These are phyloP conservation scores for Myotis brandtii DNA, from an alignment of 2,113 vertebrate genomes.

Conservation along the genomic window DNA sequence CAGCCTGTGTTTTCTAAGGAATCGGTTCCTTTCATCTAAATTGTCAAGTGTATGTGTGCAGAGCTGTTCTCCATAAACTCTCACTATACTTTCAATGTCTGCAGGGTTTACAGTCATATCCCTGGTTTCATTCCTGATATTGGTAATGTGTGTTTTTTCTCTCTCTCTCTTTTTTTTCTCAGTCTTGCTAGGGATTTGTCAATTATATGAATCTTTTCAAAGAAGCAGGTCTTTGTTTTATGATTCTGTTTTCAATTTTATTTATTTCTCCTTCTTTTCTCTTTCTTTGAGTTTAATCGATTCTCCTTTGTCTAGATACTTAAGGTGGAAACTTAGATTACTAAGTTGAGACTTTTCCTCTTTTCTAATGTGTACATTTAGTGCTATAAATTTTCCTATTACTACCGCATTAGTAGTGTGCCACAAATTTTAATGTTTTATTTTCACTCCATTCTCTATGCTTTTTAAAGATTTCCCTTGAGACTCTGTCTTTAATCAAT, in stretches of 20 bases:
- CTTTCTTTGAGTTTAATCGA: slow-evolving; percentile 8
- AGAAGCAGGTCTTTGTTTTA: not conserved
- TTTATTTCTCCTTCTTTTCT: not conserved
- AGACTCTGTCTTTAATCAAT: not conserved
- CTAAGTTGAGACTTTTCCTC: not conserved
- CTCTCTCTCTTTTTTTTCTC: not conserved
- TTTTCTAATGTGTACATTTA: not conserved
- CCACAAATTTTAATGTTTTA: not conserved
- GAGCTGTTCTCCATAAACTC: not conserved
- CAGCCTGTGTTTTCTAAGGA: not conserved
- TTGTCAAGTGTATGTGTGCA: not conserved
- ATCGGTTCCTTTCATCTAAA: not conserved
- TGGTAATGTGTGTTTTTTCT: not conserved
- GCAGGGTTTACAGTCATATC: not conserved
- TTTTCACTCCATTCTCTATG: not conserved
- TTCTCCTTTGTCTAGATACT: not conserved
- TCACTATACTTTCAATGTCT: not conserved
- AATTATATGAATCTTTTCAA: not conserved
- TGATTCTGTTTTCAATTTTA: slow-evolving; percentile 22
- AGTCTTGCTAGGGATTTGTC: not conserved
- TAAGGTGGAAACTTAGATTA: not conserved
- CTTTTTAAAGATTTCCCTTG: not conserved
- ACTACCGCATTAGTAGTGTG: not conserved
- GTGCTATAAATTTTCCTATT: not conserved
- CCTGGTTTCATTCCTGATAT: not conserved